A percentile compares a stretch with the other conserved stretches of the same genome.
Conservation (phyloP, 2,113 vertebrate species). For the Poecilia latipinna region DNA sequence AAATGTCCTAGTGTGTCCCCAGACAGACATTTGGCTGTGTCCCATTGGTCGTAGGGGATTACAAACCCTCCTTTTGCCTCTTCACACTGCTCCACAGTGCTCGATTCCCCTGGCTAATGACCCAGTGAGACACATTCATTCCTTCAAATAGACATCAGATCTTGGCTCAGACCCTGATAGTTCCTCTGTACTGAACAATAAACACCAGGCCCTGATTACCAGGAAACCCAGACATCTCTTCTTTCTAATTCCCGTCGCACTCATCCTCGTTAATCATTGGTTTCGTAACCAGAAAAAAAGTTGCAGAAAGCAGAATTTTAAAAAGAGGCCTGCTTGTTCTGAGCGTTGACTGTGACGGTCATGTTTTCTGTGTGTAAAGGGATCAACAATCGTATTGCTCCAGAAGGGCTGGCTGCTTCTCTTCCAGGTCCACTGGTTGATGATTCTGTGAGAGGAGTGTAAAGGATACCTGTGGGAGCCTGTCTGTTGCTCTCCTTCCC, state of each 20-base stretch:
- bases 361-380: not conserved
- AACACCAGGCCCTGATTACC: constrained; percentile 13
- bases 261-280: not conserved
- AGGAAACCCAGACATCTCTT: constrained; percentile 13
- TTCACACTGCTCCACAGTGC: constrained; percentile 76
- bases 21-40: constrained; percentile 76
- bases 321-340: not conserved
- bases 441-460: constrained; percentile 19
- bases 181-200: constrained; percentile 33
- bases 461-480: constrained; percentile 61
- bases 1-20: constrained; percentile 76
- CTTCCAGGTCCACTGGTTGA: constrained; percentile 29
- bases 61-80: constrained; percentile 80
- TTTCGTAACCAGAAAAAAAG: not conserved
- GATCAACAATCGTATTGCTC: constrained; percentile 18
- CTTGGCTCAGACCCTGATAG: constrained; percentile 41
- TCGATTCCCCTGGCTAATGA: constrained; percentile 68
- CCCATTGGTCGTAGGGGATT: constrained; percentile 72
- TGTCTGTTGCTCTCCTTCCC: constrained; percentile 45
- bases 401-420: not conserved
- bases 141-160: constrained; percentile 65
- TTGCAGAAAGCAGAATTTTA: not conserved
- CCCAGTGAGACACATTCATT: constrained; percentile 73
- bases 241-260: not conserved
- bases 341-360: not conserved